Evolutionary conservation across 2,797 vertebrate species (phyloP), one percentile per base, ranked within the genome.

Genomic region (Mastacembelus armatus): DNA sequence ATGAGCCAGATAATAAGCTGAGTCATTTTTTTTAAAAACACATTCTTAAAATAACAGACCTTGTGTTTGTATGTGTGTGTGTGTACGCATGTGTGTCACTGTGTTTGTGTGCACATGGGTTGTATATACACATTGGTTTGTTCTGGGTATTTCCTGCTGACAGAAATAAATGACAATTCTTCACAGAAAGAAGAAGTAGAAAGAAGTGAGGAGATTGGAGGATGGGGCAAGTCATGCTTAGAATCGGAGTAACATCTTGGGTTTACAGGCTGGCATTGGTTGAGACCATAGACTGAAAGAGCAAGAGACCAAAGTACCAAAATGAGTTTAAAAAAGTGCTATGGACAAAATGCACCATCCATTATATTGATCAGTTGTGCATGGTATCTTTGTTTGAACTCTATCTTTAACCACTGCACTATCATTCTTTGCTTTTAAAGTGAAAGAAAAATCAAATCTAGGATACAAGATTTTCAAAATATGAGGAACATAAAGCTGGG

Each of bases 251-350:
- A 48, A 67, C 68, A 71, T 73, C 40, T 43, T 30, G 24, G 61
- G 58, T 74, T 68, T 14, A 60, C 47, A 56, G 68, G 39, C 62
- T 77, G 45, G 51, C 39, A 40, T 27, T 22, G 66, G 74, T 50
- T 80, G 49, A 45, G 45, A 62, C 45, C 32, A 30, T 38, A 9
- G 55, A 64, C 74, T 74, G 72, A 76, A 81, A 86, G 70, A 82
- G 78, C 55, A 42, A 2, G 9, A 52, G 42, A 35, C n/a, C n/a
- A 36, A 42, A 39, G 40, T 10, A 43, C 7, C 19, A 42, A 52
- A 51, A 27, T n/a, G n/a, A n/a, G n/a, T n/a, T n/a, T n/a, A 32
- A 44, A 69, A 51, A 22, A 59, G 30, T 15, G 7, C 44, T 30
- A 26, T 10, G 21, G n/a, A n/a, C 26, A 8, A 19, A 56, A 8